Evolutionary conservation across 2,797 vertebrate genomes (phyloP).

Genomic region (Heliangelus exortis): DNA sequence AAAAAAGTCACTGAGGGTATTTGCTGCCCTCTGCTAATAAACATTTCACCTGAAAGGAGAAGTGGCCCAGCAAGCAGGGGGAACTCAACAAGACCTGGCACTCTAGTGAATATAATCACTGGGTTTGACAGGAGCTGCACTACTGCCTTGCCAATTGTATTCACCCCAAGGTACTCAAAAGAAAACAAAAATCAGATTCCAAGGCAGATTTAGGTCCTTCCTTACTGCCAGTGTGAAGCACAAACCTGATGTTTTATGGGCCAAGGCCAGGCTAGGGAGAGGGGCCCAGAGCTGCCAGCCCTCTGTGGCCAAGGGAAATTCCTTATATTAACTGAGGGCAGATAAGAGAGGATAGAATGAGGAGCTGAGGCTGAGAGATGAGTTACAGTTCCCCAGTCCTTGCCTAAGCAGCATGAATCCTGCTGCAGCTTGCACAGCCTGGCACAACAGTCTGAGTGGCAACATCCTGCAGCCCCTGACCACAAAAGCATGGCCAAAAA

Average conservation of each 20-base stretch:
- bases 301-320: background rate
- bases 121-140: background rate
- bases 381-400: background rate
- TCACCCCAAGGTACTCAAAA: fast-evolving
- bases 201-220: background rate
- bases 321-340: background rate
- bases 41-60: background rate
- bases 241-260: background rate
- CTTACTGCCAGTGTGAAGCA: background rate
- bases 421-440: background rate
- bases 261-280: background rate
- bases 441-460: background rate
- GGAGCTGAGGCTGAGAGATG: background rate
- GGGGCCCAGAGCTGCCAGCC: background rate
- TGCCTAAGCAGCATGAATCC: background rate
- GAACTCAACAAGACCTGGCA: background rate
- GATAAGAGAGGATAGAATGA: background rate
- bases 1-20: background rate
- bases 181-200: background rate
- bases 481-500: background rate
- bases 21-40: background rate
- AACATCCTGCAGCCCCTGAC: background rate
- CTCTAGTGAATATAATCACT: background rate
- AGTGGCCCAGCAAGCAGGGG: background rate
- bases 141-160: background rate